Conservation (phyloP, 2,888 invertebrate genomes). For the Pammene fasciana region DNA sequence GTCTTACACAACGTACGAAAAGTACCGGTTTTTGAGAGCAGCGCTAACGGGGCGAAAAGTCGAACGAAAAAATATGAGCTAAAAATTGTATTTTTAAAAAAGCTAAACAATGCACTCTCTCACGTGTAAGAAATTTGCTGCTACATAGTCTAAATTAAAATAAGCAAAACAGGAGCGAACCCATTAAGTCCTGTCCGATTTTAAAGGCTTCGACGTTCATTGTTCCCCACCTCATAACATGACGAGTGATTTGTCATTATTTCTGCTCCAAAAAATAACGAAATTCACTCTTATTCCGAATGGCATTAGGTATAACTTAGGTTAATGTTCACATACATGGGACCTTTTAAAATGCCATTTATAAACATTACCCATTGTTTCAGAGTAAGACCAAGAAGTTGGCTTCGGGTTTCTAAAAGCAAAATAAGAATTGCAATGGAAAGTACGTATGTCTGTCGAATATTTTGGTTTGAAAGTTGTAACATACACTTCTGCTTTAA, state of each 20-base stretch:
- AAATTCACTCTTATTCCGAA: background rate
- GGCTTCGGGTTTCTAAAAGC: slow-evolving; percentile 33
- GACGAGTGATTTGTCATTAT: slow-evolving; percentile 25
- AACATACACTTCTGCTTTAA: background rate
- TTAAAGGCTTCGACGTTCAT: slow-evolving; percentile 29
- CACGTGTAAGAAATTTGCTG: slow-evolving; percentile 12
- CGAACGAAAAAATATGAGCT: no score
- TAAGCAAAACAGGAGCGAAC: slow-evolving; percentile 11
- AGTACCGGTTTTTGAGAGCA: no score
- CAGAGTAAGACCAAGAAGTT: slow-evolving; percentile 19
- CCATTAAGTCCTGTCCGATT: slow-evolving; percentile 34
- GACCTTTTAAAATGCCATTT: slow-evolving; percentile 9
- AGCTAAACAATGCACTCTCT: background rate
- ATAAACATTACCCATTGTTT: slow-evolving; percentile 40
- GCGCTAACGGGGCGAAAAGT: no score
- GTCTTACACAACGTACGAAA: no score
- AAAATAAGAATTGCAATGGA: slow-evolving; percentile 25
- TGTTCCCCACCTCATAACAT: slow-evolving; percentile 35
- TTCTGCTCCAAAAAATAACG: background rate
- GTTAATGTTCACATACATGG: background rate
- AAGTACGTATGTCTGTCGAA: slow-evolving; percentile 9
- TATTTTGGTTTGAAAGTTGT: slow-evolving; percentile 17
- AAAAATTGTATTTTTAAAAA: no score
- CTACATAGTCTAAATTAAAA: slow-evolving; percentile 18
- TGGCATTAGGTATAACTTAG: background rate